These are phyloP conservation scores for Hapalemur alaotrensis DNA, from an alignment of 2,797 vertebrate species.

Conservation along the genomic window DNA sequence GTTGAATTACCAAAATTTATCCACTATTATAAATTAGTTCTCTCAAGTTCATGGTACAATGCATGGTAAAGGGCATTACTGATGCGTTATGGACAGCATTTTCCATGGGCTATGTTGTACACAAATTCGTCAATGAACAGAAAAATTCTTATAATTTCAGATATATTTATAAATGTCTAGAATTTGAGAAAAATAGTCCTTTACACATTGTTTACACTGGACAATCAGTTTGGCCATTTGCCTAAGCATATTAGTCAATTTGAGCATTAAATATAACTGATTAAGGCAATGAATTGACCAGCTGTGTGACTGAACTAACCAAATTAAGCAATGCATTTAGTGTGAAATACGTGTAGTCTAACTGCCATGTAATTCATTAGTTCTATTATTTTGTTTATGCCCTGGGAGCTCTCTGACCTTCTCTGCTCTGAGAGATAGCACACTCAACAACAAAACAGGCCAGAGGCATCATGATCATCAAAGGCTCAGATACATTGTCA, in stretches of 20 bases:
- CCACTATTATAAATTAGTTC: not conserved
- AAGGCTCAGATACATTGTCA: not conserved
- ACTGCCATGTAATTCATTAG: not conserved
- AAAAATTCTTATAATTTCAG: not conserved
- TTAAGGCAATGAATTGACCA: not conserved
- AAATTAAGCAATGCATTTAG: not conserved
- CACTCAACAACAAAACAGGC: not conserved
- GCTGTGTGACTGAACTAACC: not conserved
- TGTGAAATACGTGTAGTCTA: not conserved
- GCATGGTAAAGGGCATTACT: not conserved
- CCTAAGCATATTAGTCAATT: not conserved
- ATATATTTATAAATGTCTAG: not conserved
- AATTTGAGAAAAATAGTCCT: not conserved
- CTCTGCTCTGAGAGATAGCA: not conserved
- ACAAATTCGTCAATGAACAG: not conserved
- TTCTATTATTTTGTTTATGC: not conserved
- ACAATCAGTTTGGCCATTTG: not conserved
- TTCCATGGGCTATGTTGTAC: not conserved
- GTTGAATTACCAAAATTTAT: not conserved
- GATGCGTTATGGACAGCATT: not conserved
- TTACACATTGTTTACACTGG: not conserved
- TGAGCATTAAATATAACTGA: not conserved
- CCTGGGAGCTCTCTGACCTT: not conserved
- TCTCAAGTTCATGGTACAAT: not conserved
- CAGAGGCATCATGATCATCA: not conserved